Base-by-base conservation (phyloP, 2,113 vertebrate genomes). In the Hippopotamus amphibius region DNA sequence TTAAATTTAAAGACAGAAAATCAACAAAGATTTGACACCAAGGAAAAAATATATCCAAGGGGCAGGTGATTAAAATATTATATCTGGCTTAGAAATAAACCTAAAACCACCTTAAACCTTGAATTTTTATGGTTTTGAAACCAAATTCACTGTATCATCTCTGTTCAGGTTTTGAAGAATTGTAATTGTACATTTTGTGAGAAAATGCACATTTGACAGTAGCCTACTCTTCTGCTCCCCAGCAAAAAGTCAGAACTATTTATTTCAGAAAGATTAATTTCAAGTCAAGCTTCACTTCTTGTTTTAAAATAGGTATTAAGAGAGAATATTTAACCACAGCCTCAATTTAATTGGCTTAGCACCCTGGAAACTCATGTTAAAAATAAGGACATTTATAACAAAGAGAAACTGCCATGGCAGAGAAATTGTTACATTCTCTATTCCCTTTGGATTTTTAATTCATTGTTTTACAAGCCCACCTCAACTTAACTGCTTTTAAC, bases 261-360 rank as follows among this genome's bases (percentile, higher is more conserved):
- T 97, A 96, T 96, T 96, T 97, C 69, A 95, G 88, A 94, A 97
- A 98, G 83, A 89, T 98, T 98, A 97, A 96, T 83, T 97, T 96
- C 77, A 93, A 97, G 85, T 97, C 85, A 95, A 92, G 59, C 48
- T 88, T 96, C 77, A 95, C 53, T 94, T 94, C 96, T 37, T 91
- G 41, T 96, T 97, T 97, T 95, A 97, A 97, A 97, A 96, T 96
- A 93, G 81, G 87, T 86, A 53, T 88, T 90, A 88, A 95, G 68
- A 96, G 57, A 88, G 68, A 92, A 65, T 93, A 88, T 88, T 92
- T 95, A 97, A 97, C 69, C 61, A 61, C 28, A 96, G n/a, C 46
- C 72, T 97, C 92, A 46, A 9, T 95, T 93, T 96, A 96, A 97
- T 97, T 97, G 97, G 72, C 61, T 95, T 90, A 93, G 48, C 57